These are phyloP conservation scores for Eilema griseolum DNA, from an alignment of 2,888 invertebrate species.

Conservation along the genomic window DNA sequence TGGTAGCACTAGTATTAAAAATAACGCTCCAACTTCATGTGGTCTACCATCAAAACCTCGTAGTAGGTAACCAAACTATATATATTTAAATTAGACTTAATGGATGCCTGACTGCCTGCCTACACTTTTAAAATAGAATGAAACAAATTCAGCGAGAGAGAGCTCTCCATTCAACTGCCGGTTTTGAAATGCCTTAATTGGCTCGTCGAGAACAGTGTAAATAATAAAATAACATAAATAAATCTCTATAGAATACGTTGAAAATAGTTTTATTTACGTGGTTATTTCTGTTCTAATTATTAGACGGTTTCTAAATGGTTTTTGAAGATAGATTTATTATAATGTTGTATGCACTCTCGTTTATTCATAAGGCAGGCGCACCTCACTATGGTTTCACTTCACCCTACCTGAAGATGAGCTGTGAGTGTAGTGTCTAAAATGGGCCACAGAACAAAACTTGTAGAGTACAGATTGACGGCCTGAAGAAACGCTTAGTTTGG, in stretches of 20 bases:
- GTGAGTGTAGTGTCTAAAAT: neutral
- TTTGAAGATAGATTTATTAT: conserved; percentile 17
- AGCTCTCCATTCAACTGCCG: conserved; percentile 16
- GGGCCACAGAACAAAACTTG: too few relatives aligned
- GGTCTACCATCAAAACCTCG: neutral
- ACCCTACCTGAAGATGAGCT: neutral
- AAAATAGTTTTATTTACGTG: neutral
- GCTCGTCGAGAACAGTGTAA: neutral
- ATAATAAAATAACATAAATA: neutral
- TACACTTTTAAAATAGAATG: neutral
- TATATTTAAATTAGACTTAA: neutral
- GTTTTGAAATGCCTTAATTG: conserved; percentile 25
- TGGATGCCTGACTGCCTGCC: neutral
- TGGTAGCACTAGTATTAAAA: too few relatives aligned
- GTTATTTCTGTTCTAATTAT: conserved; percentile 16
- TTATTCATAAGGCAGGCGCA: neutral
- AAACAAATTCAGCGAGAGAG: neutral
- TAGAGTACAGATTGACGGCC: too few relatives aligned
- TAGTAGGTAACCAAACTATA: neutral
- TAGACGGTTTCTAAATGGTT: conserved; percentile 10
- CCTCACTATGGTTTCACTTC: neutral
- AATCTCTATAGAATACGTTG: neutral
- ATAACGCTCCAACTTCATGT: too few relatives aligned
- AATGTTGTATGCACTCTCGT: neutral
- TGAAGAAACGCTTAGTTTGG: too few relatives aligned